Conservation (phyloP, 1,140 invertebrate genomes). For the Kradibia gibbosae region DNA sequence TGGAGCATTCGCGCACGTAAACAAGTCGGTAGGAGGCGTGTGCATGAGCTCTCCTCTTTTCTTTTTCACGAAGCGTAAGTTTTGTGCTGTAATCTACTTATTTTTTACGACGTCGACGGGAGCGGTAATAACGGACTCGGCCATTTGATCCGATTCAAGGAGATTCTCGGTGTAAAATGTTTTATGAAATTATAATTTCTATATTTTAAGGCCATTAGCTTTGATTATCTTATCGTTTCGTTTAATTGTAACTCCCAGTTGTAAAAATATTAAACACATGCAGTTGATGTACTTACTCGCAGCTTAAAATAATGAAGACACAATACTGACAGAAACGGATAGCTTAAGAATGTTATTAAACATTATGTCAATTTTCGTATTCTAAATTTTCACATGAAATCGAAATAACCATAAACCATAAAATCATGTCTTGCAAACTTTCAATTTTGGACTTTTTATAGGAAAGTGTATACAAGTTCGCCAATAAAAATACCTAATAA, state of each 20-base stretch:
- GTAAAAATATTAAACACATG: background rate
- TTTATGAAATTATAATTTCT: constrained; percentile 13
- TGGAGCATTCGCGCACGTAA: constrained; percentile 25
- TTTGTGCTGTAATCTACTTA: constrained; percentile 12
- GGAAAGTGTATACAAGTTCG: background rate
- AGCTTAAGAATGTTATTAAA: background rate
- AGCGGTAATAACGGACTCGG: background rate
- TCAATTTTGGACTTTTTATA: background rate
- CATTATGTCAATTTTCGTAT: background rate
- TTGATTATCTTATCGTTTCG: constrained; percentile 6
- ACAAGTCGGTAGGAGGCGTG: constrained; percentile 25
- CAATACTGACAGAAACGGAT: background rate
- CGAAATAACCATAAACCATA: background rate
- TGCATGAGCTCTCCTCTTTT: background rate
- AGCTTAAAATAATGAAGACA: background rate
- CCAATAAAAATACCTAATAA: background rate
- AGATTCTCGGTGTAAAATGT: background rate
- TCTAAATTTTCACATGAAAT: background rate
- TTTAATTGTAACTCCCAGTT: too few relatives aligned
- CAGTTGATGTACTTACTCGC: background rate
- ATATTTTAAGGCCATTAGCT: background rate
- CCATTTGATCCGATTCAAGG: background rate
- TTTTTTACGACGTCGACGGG: background rate
- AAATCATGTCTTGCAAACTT: background rate
- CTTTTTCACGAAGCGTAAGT: background rate